Percentiles rank a stretch among this genome's conserved stretches.
phyloP scores from a whole-genome alignment of 2,888 invertebrate genomes.

The Heteromurus nitidus region DNA sequence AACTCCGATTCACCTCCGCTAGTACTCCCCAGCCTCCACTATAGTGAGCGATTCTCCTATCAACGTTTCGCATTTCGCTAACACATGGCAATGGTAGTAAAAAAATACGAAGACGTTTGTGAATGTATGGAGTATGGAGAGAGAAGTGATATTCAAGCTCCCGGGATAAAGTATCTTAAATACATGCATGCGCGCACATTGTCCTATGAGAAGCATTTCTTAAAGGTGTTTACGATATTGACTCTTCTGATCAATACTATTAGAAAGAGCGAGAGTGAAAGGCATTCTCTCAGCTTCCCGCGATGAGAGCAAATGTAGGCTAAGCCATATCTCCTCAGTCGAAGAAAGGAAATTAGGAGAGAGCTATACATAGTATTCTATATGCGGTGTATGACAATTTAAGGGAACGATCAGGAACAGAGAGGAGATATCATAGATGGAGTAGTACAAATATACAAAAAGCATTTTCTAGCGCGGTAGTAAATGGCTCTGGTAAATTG shows the following conservation, averaged over 20 bases:
- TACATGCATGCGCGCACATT: slow-evolving; percentile 13
- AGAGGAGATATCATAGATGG: background rate
- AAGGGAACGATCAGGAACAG: background rate
- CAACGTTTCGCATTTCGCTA: slow-evolving; percentile 41
- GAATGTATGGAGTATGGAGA: slow-evolving; percentile 11
- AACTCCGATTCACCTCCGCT: slow-evolving; percentile 40
- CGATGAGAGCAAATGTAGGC: slow-evolving; percentile 28
- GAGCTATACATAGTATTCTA: background rate
- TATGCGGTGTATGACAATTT: background rate
- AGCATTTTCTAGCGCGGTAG: background rate
- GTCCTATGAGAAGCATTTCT: slow-evolving; percentile 21
- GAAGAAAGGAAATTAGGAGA: slow-evolving; percentile 1
- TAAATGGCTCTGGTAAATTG: slow-evolving; percentile 1
- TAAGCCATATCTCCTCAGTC: slow-evolving; percentile 6
- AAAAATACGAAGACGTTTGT: slow-evolving; percentile 14
- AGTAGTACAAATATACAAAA: background rate
- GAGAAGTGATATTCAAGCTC: slow-evolving; percentile 12
- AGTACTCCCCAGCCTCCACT: slow-evolving; percentile 3
- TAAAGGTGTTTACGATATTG: slow-evolving; percentile 51
- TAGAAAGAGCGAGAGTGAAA: slow-evolving; percentile 24
- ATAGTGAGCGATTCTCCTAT: slow-evolving; percentile 28
- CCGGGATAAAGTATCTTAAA: no score
- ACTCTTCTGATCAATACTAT: slow-evolving; percentile 36
- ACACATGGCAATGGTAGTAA: slow-evolving; percentile 33
- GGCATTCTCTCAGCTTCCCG: slow-evolving; percentile 15